Conservation (phyloP, 2,888 invertebrate species). For the Ctenicera cuprea region DNA sequence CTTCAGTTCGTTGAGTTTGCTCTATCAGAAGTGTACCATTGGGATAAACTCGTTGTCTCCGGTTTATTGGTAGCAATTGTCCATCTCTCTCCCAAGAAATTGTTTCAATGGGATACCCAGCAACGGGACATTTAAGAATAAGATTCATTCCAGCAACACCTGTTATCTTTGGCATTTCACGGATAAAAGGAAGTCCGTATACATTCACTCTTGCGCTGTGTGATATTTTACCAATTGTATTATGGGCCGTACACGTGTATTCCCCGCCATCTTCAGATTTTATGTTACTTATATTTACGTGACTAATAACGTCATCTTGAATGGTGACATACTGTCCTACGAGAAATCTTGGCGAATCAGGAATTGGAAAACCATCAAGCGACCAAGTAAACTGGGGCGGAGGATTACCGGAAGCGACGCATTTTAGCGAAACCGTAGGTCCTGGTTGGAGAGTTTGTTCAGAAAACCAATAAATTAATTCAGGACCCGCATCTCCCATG, state of each 20-base stretch:
- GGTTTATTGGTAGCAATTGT: slow-evolving; percentile 89
- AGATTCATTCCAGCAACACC: slow-evolving; percentile 90
- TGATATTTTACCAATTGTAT: slow-evolving; percentile 86
- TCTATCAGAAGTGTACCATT: slow-evolving; percentile 92
- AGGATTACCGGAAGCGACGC: slow-evolving; percentile 96
- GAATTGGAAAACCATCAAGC: slow-evolving; percentile 87
- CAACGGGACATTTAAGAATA: slow-evolving; percentile 91
- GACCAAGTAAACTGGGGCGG: slow-evolving; percentile 95
- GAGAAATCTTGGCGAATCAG: slow-evolving; percentile 82
- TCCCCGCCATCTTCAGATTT: slow-evolving; percentile 94
- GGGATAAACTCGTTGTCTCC: slow-evolving; percentile 89
- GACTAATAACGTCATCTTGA: slow-evolving; percentile 94
- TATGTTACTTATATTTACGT: slow-evolving; percentile 91
- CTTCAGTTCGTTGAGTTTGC: slow-evolving; percentile 88
- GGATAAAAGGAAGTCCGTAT: slow-evolving; percentile 89
- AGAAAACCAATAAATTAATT: slow-evolving; percentile 92
- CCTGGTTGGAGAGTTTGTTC: slow-evolving; percentile 95
- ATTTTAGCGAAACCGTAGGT: slow-evolving; percentile 92
- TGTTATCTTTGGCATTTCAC: slow-evolving; percentile 91
- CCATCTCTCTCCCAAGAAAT: slow-evolving; percentile 95
- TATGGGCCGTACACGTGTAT: slow-evolving; percentile 89
- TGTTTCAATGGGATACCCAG: slow-evolving; percentile 91
- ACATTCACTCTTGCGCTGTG: slow-evolving; percentile 92
- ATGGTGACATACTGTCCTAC: slow-evolving; percentile 94
- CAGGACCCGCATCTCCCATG: slow-evolving; percentile 91